phyloP scores from a whole-genome alignment of 2,797 vertebrate species.

The Acanthurus lineatus region DNA sequence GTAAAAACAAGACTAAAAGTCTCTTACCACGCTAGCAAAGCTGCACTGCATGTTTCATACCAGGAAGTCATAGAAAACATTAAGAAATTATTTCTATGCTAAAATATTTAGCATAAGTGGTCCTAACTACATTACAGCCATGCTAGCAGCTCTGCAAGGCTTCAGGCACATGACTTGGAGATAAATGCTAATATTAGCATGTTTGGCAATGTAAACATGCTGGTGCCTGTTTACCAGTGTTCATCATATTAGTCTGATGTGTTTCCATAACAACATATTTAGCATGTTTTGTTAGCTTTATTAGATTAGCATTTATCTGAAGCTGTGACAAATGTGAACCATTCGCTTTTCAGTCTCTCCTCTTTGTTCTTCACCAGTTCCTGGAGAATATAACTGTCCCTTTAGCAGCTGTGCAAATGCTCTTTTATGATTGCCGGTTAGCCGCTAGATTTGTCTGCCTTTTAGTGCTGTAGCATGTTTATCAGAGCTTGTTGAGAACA shows the following conservation, averaged over 20 bases:
- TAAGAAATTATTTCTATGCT: background rate
- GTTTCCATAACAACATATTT: too few species aligned
- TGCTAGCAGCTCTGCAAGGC: too few species aligned
- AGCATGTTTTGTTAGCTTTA: too few species aligned
- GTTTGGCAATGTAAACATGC: background rate
- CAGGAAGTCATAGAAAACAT: background rate
- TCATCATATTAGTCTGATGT: background rate
- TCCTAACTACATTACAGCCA: too few species aligned
- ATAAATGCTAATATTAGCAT: background rate
- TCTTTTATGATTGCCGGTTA: background rate
- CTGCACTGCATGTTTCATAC: background rate
- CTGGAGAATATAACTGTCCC: background rate
- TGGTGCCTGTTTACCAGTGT: background rate
- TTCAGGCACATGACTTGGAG: background rate
- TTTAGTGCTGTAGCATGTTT: background rate
- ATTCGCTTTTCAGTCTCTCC: background rate
- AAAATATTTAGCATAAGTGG: background rate
- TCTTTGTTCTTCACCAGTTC: background rate
- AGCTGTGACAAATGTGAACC: background rate
- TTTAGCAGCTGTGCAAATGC: background rate
- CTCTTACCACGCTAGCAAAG: background rate
- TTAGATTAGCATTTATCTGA: too few species aligned
- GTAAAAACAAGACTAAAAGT: conserved; percentile 4
- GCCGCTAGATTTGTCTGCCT: background rate
- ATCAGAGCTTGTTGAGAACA: background rate